These are phyloP conservation scores for Salvelinus sp. DNA, from an alignment of 2,113 vertebrate genomes.

Conservation along the genomic window DNA sequence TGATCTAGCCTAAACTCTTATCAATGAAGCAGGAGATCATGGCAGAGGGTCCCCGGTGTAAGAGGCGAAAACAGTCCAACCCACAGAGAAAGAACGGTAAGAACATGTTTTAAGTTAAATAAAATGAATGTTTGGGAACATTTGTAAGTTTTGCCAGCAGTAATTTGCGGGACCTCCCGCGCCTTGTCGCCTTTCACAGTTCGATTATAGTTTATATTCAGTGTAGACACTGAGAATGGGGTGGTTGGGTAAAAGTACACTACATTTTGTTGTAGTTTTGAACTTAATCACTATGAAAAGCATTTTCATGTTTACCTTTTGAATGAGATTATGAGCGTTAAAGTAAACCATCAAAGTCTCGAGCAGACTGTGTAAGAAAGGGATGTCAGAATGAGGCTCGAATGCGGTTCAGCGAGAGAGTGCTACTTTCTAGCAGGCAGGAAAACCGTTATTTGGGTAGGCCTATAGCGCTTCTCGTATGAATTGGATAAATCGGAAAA, in stretches of 20 bases:
- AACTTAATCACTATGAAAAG: neutral
- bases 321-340: neutral
- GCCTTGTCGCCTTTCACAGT: neutral
- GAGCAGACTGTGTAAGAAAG: neutral
- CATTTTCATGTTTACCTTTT: neutral
- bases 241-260: neutral
- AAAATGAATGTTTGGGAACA: neutral
- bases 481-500: neutral
- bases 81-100: slow-evolving; percentile 95
- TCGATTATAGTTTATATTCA: neutral
- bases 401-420: slow-evolving; percentile 9
- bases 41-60: slow-evolving; percentile 95
- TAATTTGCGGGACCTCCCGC: slow-evolving; percentile 8
- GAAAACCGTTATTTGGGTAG: slow-evolving; percentile 28
- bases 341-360: neutral
- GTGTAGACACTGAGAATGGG: neutral
- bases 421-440: slow-evolving; percentile 18
- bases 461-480: neutral
- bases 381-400: neutral
- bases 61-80: slow-evolving; percentile 97
- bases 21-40: slow-evolving; percentile 95
- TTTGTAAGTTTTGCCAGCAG: slow-evolving; percentile 8
- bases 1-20: slow-evolving; percentile 79
- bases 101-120: slow-evolving; percentile 39
- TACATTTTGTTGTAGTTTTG: neutral